A percentile compares a stretch with the other conserved stretches of the same genome.
These are phyloP conservation scores for Betta splendens DNA, from an alignment of 2,797 vertebrate species.

Conservation along the genomic window DNA sequence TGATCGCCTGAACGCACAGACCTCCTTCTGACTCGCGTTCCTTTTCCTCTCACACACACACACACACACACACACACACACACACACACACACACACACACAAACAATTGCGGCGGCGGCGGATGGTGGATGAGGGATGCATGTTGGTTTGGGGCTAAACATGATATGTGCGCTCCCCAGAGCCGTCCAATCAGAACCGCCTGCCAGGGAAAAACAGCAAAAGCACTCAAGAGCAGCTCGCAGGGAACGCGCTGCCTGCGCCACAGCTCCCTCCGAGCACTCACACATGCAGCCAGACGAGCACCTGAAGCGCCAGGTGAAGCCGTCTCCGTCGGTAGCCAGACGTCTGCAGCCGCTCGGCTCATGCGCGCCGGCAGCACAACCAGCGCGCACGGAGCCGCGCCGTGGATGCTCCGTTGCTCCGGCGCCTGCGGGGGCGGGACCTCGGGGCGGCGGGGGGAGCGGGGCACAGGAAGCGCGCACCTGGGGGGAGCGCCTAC, in stretches of 20 bases:
- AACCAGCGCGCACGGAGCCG: slow-evolving; percentile 47
- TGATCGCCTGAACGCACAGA: slow-evolving; percentile 80
- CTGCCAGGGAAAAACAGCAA: slow-evolving; percentile 78
- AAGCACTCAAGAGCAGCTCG: slow-evolving; percentile 79
- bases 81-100: slow-evolving; percentile 17
- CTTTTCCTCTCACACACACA: slow-evolving; percentile 21
- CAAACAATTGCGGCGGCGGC: slow-evolving; percentile 50
- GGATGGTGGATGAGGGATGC: slow-evolving; percentile 79
- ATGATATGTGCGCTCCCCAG: slow-evolving; percentile 81
- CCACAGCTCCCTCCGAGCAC: slow-evolving; percentile 50
- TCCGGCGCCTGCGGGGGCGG: slow-evolving; percentile 67
- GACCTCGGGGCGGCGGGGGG: slow-evolving; percentile 65
- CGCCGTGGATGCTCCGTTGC: slow-evolving; percentile 58
- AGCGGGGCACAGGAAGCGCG: slow-evolving; percentile 71
- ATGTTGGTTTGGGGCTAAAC: slow-evolving; percentile 86
- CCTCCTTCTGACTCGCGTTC: slow-evolving; percentile 72
- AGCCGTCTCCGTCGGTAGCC: slow-evolving; percentile 4
- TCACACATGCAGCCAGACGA: slow-evolving; percentile 40
- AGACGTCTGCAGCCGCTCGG: slow-evolving; percentile 35
- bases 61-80: slow-evolving; percentile 7
- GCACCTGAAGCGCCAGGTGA: slow-evolving; percentile 6
- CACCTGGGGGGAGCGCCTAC: slow-evolving; percentile 77
- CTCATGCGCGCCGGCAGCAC: slow-evolving; percentile 44
- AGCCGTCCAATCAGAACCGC: slow-evolving; percentile 81
- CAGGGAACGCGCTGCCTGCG: slow-evolving; percentile 60